Base-by-base conservation (phyloP, 2,888 invertebrate species). In the Eumerus sabulonum region DNA sequence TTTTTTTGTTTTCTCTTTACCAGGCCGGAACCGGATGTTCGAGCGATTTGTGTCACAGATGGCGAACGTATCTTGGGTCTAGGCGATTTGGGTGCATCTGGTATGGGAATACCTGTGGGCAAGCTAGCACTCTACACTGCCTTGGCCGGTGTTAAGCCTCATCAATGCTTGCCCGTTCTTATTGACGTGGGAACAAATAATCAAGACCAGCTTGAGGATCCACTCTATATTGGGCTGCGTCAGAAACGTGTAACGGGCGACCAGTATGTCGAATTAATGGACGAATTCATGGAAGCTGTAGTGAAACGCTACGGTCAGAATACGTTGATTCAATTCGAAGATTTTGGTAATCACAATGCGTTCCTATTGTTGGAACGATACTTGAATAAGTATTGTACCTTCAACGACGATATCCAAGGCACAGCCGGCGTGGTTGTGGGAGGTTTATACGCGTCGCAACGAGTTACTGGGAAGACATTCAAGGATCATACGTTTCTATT, bases 351-450 rank as follows among this genome's bases (percentile, higher is more conserved):
- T 85, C 93, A 94, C 85, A 99, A 99, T 90, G 99, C 99, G n/a
- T 98, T 98, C 89, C 92, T 96, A 50, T 93, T 98, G 82, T 90
- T 99, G 71, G 95, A 95, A 85, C 97, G 95, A 89, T 99, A 98
- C 90, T 92, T 97, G 74, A 90, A 94, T 85, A 92, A 92, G 82
- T 99, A 97, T 89, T 99, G 99, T 89, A 98, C 98, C 17, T 99
- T 99, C 90, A 99, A 99, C 89, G 99, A 99, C 86, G 99, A 99
- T 86, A 99, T 99, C 86, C 98, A 99, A 89, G 98, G 98, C 83
- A 98, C 98, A 0, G 99, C 99, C 1, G 93, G 96, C 27, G 99
- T 99, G 0, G 98, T 97, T 9, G 96, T 98, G 1, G 98, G 97
- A 5, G 99, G 99, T 0, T 90, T 99, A 16, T 91, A 88, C 57